Conservation (phyloP, 1,140 invertebrate species). For the Drosophila azteca region DNA sequence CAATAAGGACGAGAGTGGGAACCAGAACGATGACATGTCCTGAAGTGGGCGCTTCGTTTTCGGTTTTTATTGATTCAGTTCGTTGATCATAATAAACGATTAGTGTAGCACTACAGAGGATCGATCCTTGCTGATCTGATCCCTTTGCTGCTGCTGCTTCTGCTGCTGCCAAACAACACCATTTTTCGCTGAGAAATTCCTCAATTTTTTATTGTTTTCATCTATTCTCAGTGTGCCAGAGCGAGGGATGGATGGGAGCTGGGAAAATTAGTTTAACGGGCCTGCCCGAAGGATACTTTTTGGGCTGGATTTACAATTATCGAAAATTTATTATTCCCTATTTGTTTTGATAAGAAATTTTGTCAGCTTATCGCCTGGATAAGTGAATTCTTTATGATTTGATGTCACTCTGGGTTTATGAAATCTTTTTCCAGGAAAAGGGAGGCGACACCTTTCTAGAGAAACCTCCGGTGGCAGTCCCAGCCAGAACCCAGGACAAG, state of each 20-base stretch:
- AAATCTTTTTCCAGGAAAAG: neutral
- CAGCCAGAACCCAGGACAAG: neutral
- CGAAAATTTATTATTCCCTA: constrained; percentile 12
- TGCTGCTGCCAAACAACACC: neutral
- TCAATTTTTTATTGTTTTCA: constrained; percentile 35
- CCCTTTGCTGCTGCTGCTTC: constrained; percentile 14
- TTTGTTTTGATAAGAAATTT: constrained; percentile 43
- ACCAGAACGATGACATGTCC: constrained; percentile 59
- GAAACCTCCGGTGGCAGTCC: neutral
- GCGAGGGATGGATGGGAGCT: constrained; percentile 30
- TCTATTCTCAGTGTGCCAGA: constrained; percentile 20
- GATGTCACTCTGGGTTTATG: neutral
- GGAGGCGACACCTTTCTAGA: neutral
- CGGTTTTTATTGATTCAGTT: constrained; percentile 76
- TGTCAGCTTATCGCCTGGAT: constrained; percentile 31
- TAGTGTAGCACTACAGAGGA: constrained; percentile 45
- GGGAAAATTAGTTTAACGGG: constrained; percentile 43
- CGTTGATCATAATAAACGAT: constrained; percentile 81
- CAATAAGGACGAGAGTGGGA: neutral
- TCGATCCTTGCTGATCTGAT: constrained; percentile 66
- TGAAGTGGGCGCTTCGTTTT: constrained; percentile 74
- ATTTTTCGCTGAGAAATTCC: constrained; percentile 53
- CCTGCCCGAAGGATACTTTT: constrained; percentile 1
- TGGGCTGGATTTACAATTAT: constrained; percentile 28
- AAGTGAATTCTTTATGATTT: constrained; percentile 33